Conservation (phyloP, 2,797 vertebrate genomes). For the Cyprinodon diabolis region DNA sequence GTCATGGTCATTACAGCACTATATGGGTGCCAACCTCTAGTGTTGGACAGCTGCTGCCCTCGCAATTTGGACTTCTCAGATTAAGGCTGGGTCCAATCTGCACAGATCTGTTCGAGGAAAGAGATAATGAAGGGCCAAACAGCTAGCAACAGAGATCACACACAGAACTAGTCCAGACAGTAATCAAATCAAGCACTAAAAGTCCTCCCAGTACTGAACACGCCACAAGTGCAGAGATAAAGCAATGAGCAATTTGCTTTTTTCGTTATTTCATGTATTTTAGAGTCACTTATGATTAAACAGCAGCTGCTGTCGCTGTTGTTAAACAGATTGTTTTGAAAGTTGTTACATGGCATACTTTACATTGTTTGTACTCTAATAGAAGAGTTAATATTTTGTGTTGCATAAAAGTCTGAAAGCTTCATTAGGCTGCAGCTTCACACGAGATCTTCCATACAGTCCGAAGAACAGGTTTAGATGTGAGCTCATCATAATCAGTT, state of each 20-base stretch:
- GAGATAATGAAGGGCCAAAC: slow-evolving; percentile 54
- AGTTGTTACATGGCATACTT: slow-evolving; percentile 7
- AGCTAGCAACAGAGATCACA: slow-evolving; percentile 46
- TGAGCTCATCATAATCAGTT: no score
- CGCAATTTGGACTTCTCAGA: slow-evolving; percentile 61
- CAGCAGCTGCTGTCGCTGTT: slow-evolving; percentile 29
- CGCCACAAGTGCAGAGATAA: slow-evolving; percentile 17
- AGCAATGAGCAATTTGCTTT: slow-evolving; percentile 43
- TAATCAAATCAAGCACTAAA: slow-evolving; percentile 35
- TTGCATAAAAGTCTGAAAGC: neutral
- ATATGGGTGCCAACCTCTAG: slow-evolving; percentile 59
- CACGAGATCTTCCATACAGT: no score
- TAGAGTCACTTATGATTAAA: slow-evolving; percentile 21
- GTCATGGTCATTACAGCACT: slow-evolving; percentile 61
- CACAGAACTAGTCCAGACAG: slow-evolving; percentile 52
- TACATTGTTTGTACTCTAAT: neutral
- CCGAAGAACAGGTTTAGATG: no score
- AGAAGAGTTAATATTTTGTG: neutral
- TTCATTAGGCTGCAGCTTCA: neutral
- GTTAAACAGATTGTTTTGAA: slow-evolving; percentile 7
- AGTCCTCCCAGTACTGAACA: slow-evolving; percentile 41
- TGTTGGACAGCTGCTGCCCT: slow-evolving; percentile 62
- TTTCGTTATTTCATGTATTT: slow-evolving; percentile 46
- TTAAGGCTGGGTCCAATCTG: slow-evolving; percentile 71
- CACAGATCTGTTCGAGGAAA: slow-evolving; percentile 66